phyloP scores from a whole-genome alignment of 2,888 invertebrate species.

The Petrolisthes manimaculis region DNA sequence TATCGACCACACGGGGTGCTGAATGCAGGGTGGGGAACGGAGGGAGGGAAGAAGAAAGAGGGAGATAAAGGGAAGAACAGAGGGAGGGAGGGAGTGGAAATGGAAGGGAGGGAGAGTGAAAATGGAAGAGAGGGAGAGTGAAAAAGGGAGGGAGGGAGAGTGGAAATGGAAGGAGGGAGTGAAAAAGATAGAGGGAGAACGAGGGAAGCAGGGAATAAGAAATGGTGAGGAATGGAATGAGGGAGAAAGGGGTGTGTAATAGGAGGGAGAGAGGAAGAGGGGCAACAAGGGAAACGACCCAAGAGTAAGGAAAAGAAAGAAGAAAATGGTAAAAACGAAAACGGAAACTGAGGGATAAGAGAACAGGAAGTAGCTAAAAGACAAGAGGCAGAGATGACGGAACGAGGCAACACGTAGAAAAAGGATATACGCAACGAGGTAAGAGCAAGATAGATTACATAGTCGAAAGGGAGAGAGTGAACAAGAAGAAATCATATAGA shows the following conservation, averaged over 20 bases:
- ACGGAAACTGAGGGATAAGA: not conserved
- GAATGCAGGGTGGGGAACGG: not conserved
- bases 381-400: slow-evolving; percentile 1
- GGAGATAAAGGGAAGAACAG: not conserved
- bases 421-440: not conserved
- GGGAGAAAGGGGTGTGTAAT: not conserved
- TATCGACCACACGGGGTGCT: not conserved
- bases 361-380: not conserved
- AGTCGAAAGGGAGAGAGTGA: not conserved
- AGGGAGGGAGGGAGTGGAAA: not conserved
- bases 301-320: no score
- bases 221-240: not conserved
- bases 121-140: not conserved
- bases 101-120: not conserved
- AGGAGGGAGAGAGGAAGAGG: not conserved
- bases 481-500: not conserved
- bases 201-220: not conserved
- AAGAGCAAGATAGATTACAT: not conserved
- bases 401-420: not conserved
- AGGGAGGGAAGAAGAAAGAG: not conserved
- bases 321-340: not conserved
- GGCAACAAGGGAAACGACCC: no score
- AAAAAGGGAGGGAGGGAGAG: not conserved
- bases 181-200: not conserved
- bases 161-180: not conserved